A percentile compares a stretch with the other conserved stretches of the same genome.
phyloP scores from a whole-genome alignment of 2,888 invertebrate genomes.

The Morpho deidamia region DNA sequence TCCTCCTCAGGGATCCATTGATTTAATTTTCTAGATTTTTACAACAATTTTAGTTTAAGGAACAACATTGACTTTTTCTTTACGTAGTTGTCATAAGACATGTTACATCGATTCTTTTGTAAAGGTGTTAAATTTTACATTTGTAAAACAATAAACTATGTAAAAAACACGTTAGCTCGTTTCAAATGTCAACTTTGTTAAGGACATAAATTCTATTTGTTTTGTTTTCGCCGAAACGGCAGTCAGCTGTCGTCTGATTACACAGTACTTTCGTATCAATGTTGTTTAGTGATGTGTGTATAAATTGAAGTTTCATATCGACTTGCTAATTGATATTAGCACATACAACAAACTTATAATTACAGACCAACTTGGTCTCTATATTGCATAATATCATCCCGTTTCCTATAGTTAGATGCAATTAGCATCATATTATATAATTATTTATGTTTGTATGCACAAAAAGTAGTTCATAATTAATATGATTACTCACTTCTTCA shows the following conservation, averaged over 20 bases:
- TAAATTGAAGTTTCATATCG: neutral
- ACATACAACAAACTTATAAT: neutral
- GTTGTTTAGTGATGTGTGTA: slow-evolving; percentile 1
- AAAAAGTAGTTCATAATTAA: too few species aligned
- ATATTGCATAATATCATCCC: too few species aligned
- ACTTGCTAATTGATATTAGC: neutral
- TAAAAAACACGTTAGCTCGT: slow-evolving; percentile 6
- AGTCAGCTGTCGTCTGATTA: slow-evolving; percentile 65
- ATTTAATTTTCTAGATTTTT: neutral
- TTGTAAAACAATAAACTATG: slow-evolving; percentile 12
- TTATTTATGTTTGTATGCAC: too few species aligned
- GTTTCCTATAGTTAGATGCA: too few species aligned
- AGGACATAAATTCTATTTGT: slow-evolving; percentile 49
- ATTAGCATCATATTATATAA: too few species aligned
- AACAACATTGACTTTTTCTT: too few species aligned
- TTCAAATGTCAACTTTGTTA: slow-evolving; percentile 17
- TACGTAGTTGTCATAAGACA: neutral
- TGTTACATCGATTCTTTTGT: slow-evolving; percentile 1
- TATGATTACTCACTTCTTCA: too few species aligned
- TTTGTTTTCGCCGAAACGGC: slow-evolving; percentile 61
- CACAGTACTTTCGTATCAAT: slow-evolving; percentile 29
- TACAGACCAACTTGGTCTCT: too few species aligned
- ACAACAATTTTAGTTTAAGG: neutral
- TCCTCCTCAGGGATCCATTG: too few species aligned
- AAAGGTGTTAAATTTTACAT: slow-evolving; percentile 8